These are phyloP conservation scores for Burhinus oedicnemus DNA, from an alignment of 2,113 vertebrate species.

Conservation along the genomic window DNA sequence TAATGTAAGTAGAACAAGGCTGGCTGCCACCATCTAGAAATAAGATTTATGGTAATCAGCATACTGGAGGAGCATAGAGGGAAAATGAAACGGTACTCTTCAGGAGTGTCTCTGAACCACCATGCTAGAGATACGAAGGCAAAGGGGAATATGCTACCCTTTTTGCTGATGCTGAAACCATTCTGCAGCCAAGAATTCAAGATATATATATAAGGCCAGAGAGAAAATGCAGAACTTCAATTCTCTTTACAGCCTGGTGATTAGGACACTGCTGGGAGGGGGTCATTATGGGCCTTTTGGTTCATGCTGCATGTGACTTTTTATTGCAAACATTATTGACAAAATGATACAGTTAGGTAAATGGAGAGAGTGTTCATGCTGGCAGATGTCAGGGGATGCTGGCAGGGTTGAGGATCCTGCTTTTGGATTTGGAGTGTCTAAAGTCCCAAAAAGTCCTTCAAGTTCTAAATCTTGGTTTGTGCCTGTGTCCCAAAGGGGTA, in stretches of 20 bases:
- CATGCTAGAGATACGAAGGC: neutral
- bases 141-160: neutral
- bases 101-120: neutral
- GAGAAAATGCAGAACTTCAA: neutral
- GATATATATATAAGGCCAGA: neutral
- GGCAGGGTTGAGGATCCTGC: neutral
- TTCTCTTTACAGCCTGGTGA: neutral
- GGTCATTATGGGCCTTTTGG: neutral
- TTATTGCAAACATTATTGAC: neutral
- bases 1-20: neutral
- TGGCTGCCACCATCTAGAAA: neutral
- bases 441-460: neutral
- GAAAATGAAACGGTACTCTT: neutral
- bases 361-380: neutral
- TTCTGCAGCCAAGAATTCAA: neutral
- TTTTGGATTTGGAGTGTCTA: neutral
- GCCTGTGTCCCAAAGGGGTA: neutral
- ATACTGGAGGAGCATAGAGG: neutral
- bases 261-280: neutral
- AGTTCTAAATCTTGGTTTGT: neutral
- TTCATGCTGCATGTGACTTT: neutral
- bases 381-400: neutral
- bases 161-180: neutral
- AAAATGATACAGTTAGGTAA: neutral
- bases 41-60: neutral